Base-by-base conservation (phyloP, 2,113 vertebrate genomes). In the Cyprinodon variegatus region DNA sequence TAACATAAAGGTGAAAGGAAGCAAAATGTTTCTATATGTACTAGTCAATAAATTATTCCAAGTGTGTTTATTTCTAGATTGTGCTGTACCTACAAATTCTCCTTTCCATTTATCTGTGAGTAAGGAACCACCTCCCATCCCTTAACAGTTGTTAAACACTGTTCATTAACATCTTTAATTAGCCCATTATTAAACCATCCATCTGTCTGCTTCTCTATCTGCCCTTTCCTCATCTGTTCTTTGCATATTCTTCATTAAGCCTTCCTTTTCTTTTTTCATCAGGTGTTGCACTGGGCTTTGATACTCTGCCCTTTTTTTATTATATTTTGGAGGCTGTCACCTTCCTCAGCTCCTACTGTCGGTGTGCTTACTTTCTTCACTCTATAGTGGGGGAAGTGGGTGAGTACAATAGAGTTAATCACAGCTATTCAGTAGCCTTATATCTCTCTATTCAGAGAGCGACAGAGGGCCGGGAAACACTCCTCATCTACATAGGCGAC, bases 131-230 rank as follows among this genome's bases (percentile, higher is more conserved):
- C 89, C 92, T 94, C 94, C 94, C 95, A 95, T 93, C 93, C 93
- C 94, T 96, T 95, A 96, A 96, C 96, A 96, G 96, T 90, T 94
- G 95, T 93, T 94, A 94, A 96, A 96, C 94, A 92, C 94, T 94
- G 94, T 93, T 96, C 95, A 96, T 96, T 96, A 95, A 90, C 90
- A 70, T 92, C 94, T 90, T 93, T 96, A 96, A 98, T 96, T 95
- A 95, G 94, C 92, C 90, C 85, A 88, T 94, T 93, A 95, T 95
- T 95, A 96, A 95, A 95, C 77, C 76, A 85, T 88, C 86, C 76
- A 75, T 83, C 78, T 78, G 81, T 74, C 84, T 88, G 81, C 70
- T 77, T 86, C 50, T 38, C 68, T 81, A 46, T 68, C 81, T 82
- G 70, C 43, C 70, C 5, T 80, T 36, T 80, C 59, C 60, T 61